Conservation (phyloP, 2,888 invertebrate species). For the Eugnorisma glareosa region DNA sequence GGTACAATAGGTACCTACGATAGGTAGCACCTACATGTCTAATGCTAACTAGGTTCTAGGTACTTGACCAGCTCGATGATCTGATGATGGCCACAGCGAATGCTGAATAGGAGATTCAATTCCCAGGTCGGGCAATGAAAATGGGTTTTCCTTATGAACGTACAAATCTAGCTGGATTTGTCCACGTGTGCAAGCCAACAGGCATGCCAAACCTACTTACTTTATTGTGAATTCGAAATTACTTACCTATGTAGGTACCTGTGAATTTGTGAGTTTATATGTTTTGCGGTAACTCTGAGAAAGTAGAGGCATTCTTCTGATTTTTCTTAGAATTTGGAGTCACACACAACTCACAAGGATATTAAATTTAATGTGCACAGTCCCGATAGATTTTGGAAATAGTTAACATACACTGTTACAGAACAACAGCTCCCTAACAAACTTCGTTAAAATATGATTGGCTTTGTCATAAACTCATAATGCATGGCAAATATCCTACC, state of each 20-base stretch:
- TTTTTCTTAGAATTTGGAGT: background rate
- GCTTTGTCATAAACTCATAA: background rate
- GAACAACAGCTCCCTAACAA: background rate
- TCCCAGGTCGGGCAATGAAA: background rate
- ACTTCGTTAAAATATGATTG: background rate
- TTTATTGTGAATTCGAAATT: background rate
- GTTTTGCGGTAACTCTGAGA: background rate
- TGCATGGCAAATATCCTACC: slow-evolving; percentile 20
- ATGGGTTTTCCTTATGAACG: background rate
- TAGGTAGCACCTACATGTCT: background rate
- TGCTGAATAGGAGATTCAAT: background rate
- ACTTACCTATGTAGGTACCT: background rate
- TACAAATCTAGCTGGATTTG: too few relatives aligned
- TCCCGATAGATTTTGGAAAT: background rate
- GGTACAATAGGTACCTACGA: background rate
- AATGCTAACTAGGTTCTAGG: background rate
- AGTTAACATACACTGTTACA: background rate
- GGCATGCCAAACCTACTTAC: too few relatives aligned
- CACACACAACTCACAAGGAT: background rate
- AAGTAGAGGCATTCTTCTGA: background rate
- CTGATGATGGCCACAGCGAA: background rate
- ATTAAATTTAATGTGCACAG: background rate
- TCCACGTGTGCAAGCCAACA: background rate
- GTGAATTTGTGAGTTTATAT: background rate
- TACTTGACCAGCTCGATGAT: background rate